Evolutionary conservation across 2,797 vertebrate species (phyloP), one percentile per base, ranked within the genome.

Genomic region (Periparus ater): DNA sequence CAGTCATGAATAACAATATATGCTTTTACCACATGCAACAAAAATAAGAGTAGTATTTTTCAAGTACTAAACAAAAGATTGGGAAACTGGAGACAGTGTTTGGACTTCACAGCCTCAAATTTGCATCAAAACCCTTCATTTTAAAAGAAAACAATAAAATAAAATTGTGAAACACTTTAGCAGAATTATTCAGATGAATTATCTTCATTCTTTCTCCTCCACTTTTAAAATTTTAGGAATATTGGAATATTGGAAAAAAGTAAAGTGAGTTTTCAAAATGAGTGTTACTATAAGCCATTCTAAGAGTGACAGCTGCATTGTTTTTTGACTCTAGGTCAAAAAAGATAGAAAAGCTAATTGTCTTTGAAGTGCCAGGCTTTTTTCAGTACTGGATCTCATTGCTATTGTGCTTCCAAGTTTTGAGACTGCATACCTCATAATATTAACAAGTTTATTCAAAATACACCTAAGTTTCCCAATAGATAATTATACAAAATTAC

Each of bases 341-440:
- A 94, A 91, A 92, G 85, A 95, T 17, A 94, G 95, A 94, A 93
- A 96, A 95, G 71, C 36, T 97, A 97, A 97, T 95, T 96, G 85
- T 71, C 85, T 97, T 96, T 96, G 89, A 97, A 95, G 77, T 89
- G 86, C 60, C 81, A 96, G 53, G 16, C 58, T 30, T 94, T 94
- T 96, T 97, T 93, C 58, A 29, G 10, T 44, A 34, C 14, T 66
- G 63, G 71, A 89, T 95, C 78, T 95, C 81, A 96, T 96, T 95
- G 94, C 68, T 85, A 62, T 93, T 85, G 26, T 91, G 7, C 45
- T 94, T 96, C 86, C 48, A 48, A 89, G 47, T 73, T 96, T 93
- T 93, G 72, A 97, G 79, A 29, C n/a, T 50, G 17, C 77, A 62
- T 83, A 68, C 23, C 30, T 95, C 53, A 84, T 78, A 92, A 87